Conservation (phyloP, 2,113 vertebrate species). For the Gorilla gorilla region DNA sequence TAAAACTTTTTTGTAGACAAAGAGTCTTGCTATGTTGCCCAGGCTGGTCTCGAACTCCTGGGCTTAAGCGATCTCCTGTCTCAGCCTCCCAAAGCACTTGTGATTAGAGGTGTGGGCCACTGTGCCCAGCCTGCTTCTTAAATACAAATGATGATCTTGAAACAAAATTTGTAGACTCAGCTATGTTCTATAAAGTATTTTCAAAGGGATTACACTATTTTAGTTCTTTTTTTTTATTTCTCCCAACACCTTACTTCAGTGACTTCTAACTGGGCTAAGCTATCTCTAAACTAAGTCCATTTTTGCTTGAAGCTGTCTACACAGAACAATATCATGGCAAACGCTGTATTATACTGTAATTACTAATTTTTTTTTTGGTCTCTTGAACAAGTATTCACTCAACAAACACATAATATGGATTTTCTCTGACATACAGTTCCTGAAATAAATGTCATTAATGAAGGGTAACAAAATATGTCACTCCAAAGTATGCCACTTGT, state of each 20-base stretch:
- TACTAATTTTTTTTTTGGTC: neutral
- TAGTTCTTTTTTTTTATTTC: neutral
- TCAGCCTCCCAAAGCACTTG: too few relatives aligned
- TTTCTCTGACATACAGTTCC: neutral
- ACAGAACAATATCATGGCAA: neutral
- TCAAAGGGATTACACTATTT: neutral
- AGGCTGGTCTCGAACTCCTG: too few relatives aligned
- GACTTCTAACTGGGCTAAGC: neutral
- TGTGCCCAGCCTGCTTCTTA: neutral
- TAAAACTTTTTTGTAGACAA: too few relatives aligned
- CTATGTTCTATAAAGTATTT: neutral
- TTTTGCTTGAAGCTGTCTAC: neutral
- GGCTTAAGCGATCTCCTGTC: too few relatives aligned
- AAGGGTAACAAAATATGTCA: neutral
- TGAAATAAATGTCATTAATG: neutral
- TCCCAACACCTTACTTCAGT: neutral
- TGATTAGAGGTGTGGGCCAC: too few relatives aligned
- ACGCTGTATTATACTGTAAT: neutral
- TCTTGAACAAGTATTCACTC: neutral
- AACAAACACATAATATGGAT: neutral
- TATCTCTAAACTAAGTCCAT: neutral
- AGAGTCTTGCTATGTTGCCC: too few relatives aligned
- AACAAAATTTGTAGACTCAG: neutral
- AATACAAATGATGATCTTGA: neutral
- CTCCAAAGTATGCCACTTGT: neutral